Percentiles rank a stretch among this genome's conserved stretches.
Evolutionary conservation across 2,113 vertebrate species (phyloP).

Genomic region (Gasterosteus aculeatus): DNA sequence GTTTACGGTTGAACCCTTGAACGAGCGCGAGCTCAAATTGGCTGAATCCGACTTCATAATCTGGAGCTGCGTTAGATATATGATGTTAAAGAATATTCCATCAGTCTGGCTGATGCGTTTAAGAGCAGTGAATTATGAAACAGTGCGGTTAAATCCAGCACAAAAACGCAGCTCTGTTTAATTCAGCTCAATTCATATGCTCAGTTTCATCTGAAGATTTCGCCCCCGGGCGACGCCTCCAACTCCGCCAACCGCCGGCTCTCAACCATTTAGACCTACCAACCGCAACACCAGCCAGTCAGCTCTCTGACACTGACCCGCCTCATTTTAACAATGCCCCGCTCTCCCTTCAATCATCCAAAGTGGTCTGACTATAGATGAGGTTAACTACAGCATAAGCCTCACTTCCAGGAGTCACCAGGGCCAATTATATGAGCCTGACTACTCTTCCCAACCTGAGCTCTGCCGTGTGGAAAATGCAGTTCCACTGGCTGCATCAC

Average conservation of each 20-base stretch:
- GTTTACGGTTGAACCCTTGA: constrained; percentile 20
- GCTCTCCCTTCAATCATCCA: constrained; percentile 75
- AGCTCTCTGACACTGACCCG: constrained; percentile 67
- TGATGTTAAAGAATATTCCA: constrained; percentile 33
- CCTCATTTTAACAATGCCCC: constrained; percentile 70
- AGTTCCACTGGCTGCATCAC: constrained; percentile 81
- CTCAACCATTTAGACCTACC: constrained; percentile 54
- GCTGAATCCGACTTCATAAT: constrained; percentile 16
- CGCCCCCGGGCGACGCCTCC: constrained; percentile 70
- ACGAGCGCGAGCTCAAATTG: constrained; percentile 27
- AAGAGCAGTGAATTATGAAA: constrained; percentile 77
- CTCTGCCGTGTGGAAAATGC: constrained; percentile 80
- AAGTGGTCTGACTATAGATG: constrained; percentile 76
- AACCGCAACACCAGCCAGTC: constrained; percentile 57
- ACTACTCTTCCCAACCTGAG: constrained; percentile 80
- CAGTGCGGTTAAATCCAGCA: constrained; percentile 42
- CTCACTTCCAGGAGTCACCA: constrained; percentile 78
- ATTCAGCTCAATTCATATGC: constrained; percentile 78
- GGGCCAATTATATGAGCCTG: constrained; percentile 83
- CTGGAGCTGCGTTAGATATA: constrained; percentile 26
- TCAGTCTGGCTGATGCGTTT: constrained; percentile 51
- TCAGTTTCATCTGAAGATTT: constrained; percentile 80
- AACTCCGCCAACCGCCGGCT: constrained; percentile 70
- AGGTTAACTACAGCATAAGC: constrained; percentile 81
- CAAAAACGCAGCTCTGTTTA: constrained; percentile 61